Evolutionary conservation across 2,113 vertebrate species (phyloP), one percentile per base, ranked within the genome.

Genomic region (Alouatta palliata): DNA sequence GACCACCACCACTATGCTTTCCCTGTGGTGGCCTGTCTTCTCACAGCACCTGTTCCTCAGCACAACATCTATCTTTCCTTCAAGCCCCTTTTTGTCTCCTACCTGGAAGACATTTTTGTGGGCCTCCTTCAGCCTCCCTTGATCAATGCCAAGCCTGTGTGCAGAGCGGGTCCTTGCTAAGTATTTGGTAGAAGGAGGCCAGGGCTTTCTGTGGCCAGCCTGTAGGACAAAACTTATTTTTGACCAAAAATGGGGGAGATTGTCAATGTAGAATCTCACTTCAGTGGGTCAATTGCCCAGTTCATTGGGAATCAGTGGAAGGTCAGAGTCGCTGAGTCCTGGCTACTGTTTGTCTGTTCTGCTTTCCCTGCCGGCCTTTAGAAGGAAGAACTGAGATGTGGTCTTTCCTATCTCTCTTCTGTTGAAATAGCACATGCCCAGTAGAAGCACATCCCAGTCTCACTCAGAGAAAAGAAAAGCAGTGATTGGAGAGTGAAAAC

Each of bases 321-420:
- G 40, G 82, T 40, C 27, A 66, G 21, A 45, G 56, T 32, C 37
- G 32, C 66, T 2, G n/a, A 40, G 16, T 7, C 40, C 56, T 12
- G 40, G 17, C 8, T 4, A 49, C 37, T 23, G 43, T 17, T 10
- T 47, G 75, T 66, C 7, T 32, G 35, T 52, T 8, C 87, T 49
- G 0, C 23, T 61, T 30, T 5, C 9, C 0, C 3, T 13, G 1
- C 54, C 40, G 9, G n/a, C 19, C 58, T 17, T 45, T 14, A n/a
- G 2, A 35, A 70, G 83, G 43, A 20, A 40, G 37, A 47, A 17
- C 14, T 58, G 35, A n/a, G 25, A 23, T 21, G 25, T 61, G 64
- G 61, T 13, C 54, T 32, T 75, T 17, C 43, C 56, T 58, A 25
- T 8, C 16, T 58, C 21, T 54, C 27, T 83, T 20, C 82, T 6